phyloP scores from a whole-genome alignment of 2,797 vertebrate genomes.

The Tokudaia tokunoshimensis region DNA sequence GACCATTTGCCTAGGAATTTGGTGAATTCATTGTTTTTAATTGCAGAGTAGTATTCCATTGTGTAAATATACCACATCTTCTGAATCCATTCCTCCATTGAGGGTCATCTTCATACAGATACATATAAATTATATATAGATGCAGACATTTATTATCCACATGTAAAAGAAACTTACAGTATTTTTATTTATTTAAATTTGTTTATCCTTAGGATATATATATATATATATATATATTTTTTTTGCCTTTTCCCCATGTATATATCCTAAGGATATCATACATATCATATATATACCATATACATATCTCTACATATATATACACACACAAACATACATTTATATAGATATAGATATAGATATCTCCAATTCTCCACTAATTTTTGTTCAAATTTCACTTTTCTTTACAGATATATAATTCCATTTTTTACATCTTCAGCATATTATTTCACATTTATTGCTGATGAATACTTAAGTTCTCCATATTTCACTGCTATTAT shows the following conservation, averaged over 20 bases:
- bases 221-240: too few relatives aligned
- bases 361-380: not conserved
- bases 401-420: too few relatives aligned
- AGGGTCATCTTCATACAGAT: not conserved
- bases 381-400: not conserved
- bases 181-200: not conserved
- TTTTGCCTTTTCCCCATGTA: not conserved
- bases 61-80: too few relatives aligned
- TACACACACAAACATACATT: not conserved
- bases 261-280: not conserved
- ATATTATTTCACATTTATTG: not conserved
- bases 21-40: too few relatives aligned
- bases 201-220: too few relatives aligned
- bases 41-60: too few relatives aligned
- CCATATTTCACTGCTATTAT: not conserved
- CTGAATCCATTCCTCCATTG: too few relatives aligned
- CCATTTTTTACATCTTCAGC: not conserved
- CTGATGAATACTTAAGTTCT: not conserved
- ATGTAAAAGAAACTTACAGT: not conserved
- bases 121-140: not conserved
- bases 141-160: not conserved
- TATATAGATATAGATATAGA: not conserved
- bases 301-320: not conserved
- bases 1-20: too few relatives aligned
- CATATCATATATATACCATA: not conserved